phyloP scores from a whole-genome alignment of 2,113 vertebrate genomes.

The Monopterus albus region DNA sequence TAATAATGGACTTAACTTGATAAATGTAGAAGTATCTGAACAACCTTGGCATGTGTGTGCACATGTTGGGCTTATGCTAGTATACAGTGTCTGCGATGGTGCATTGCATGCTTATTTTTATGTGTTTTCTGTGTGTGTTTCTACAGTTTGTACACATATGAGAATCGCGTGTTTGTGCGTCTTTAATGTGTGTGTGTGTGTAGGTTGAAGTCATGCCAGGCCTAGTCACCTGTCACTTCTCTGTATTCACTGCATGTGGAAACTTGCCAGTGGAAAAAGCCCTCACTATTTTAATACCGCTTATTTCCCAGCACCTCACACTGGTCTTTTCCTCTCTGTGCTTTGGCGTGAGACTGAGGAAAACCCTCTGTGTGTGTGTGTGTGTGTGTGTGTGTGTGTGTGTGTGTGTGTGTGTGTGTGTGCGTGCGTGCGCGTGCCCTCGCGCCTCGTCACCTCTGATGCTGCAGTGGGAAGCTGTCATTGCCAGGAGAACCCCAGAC shows the following conservation, averaged over 20 bases:
- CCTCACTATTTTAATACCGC: constrained; percentile 70
- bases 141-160: not conserved
- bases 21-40: constrained; percentile 16
- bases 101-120: not conserved
- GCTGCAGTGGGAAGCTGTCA: constrained; percentile 71
- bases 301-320: constrained; percentile 78
- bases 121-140: not conserved
- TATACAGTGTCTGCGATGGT: not conserved
- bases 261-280: constrained; percentile 76
- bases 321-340: constrained; percentile 71
- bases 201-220: constrained; percentile 52
- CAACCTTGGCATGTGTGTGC: not conserved
- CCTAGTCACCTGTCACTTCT: constrained; percentile 79
- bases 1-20: constrained; percentile 13
- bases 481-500: constrained; percentile 81
- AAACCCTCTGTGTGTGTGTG: constrained; percentile 66
- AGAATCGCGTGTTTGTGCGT: constrained; percentile 12
- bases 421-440: constrained; percentile 64
- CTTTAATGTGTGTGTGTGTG: constrained; percentile 30
- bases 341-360: constrained; percentile 73
- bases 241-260: constrained; percentile 64
- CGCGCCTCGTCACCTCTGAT: constrained; percentile 80
- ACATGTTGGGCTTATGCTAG: not conserved
- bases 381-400: constrained; percentile 40
- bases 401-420: constrained; percentile 38